phyloP scores from a whole-genome alignment of 2,888 invertebrate genomes.

The Alitta virens region DNA sequence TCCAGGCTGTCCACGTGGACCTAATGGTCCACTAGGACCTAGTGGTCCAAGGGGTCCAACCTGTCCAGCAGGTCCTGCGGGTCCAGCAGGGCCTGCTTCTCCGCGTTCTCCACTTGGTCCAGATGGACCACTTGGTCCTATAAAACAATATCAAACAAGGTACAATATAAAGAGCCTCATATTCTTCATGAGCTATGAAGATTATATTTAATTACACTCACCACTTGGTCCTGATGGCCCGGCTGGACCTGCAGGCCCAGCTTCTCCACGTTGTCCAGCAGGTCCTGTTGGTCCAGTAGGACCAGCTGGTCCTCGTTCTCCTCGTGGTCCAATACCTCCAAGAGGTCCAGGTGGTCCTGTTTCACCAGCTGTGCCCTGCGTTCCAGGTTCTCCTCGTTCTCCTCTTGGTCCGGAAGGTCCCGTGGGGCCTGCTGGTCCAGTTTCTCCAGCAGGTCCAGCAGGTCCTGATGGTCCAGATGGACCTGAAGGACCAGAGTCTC shows the following conservation, averaged over 20 bases:
- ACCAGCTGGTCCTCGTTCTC: slow-evolving; percentile 16
- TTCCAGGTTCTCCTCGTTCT: slow-evolving; percentile 40
- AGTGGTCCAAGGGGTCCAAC: slow-evolving; percentile 42
- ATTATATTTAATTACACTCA: neutral
- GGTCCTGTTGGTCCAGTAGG: slow-evolving; percentile 18
- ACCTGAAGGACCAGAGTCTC: slow-evolving; percentile 20
- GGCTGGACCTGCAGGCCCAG: slow-evolving; percentile 7
- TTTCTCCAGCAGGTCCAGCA: slow-evolving; percentile 12
- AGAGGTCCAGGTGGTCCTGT: slow-evolving; percentile 8
- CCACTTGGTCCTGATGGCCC: slow-evolving; percentile 17
- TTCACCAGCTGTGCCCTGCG: slow-evolving; percentile 4
- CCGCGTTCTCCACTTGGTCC: slow-evolving; percentile 25
- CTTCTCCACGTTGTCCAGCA: slow-evolving; percentile 10
- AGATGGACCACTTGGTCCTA: slow-evolving; percentile 13
- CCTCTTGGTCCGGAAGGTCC: slow-evolving; percentile 20
- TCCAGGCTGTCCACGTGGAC: slow-evolving; percentile 17
- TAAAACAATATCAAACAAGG: neutral
- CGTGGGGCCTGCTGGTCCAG: slow-evolving; percentile 11
- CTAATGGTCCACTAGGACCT: slow-evolving; percentile 22
- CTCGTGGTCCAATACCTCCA: slow-evolving; percentile 12
- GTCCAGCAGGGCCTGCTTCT: slow-evolving; percentile 10
- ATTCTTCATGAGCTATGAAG: neutral
- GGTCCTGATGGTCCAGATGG: slow-evolving; percentile 17
- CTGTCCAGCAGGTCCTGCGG: slow-evolving; percentile 62
- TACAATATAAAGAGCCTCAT: too few relatives aligned